Evolutionary conservation across 2,113 vertebrate species (phyloP).

Genomic region (Lethenteron camtschaticum): DNA sequence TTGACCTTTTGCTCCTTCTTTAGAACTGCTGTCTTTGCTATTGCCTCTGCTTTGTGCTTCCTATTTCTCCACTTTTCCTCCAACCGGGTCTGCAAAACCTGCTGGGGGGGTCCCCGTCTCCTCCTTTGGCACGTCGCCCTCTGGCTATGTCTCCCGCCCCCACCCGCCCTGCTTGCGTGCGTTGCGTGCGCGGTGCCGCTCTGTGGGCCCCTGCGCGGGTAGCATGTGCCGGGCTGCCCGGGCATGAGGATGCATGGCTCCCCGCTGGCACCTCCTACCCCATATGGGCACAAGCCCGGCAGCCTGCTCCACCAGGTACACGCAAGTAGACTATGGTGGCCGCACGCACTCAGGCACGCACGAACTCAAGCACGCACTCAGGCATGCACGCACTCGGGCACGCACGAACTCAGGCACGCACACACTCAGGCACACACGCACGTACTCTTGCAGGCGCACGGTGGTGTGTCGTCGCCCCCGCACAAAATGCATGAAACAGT

Average conservation of each 20-base stretch:
- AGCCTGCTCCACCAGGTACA: conserved; percentile 1
- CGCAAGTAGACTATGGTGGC: neutral
- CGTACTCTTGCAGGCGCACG: neutral
- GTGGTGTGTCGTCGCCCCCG: neutral
- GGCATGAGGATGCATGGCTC: neutral
- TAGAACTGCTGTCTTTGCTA: too few species aligned
- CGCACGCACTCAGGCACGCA: neutral
- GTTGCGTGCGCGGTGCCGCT: too few species aligned
- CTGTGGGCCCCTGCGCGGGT: neutral
- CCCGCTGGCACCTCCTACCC: neutral
- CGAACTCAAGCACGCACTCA: neutral
- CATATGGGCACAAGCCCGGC: conserved; percentile 1
- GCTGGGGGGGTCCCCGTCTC: too few species aligned
- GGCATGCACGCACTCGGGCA: neutral
- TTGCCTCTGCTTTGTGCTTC: too few species aligned
- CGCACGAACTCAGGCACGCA: neutral
- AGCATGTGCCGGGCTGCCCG: conserved; percentile 2
- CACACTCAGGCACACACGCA: neutral
- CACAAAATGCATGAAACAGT: neutral
- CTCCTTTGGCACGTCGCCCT: too few species aligned
- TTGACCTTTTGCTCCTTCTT: too few species aligned
- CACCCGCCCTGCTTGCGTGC: too few species aligned
- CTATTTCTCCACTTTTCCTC: too few species aligned
- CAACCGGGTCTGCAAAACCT: too few species aligned
- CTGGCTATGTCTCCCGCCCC: too few species aligned